Evolutionary conservation across 1,140 invertebrate species (phyloP).

Genomic region (Lutraria rhynchaena): DNA sequence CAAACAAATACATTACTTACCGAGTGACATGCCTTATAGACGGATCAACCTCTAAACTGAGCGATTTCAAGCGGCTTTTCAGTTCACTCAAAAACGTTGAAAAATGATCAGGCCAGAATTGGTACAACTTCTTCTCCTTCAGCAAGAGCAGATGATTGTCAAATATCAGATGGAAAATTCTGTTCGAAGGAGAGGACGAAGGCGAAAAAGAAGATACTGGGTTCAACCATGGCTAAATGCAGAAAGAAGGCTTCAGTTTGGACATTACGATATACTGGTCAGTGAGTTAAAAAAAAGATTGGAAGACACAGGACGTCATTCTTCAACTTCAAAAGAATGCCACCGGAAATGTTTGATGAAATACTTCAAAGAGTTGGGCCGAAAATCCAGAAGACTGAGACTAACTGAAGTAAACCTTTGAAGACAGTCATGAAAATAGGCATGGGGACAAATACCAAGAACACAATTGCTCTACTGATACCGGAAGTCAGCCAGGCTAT

Average conservation of each 20-base stretch:
- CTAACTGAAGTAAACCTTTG: constrained; percentile 65
- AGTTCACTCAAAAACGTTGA: too few species aligned
- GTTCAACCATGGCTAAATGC: background rate
- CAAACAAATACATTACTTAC: too few species aligned
- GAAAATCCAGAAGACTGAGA: constrained; percentile 25
- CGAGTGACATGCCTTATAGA: too few species aligned
- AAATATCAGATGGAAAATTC: background rate
- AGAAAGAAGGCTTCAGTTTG: constrained; percentile 4
- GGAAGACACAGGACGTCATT: too few species aligned
- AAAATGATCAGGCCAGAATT: too few species aligned
- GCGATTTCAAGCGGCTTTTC: too few species aligned
- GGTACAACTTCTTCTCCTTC: too few species aligned
- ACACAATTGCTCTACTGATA: too few species aligned
- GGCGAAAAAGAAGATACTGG: constrained; percentile 3
- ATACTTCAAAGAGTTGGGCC: constrained; percentile 22
- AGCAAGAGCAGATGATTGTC: background rate
- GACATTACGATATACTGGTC: constrained; percentile 3
- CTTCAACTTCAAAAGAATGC: constrained; percentile 33
- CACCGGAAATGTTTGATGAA: constrained; percentile 30
- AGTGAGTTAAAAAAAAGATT: constrained; percentile 8
- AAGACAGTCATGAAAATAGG: too few species aligned
- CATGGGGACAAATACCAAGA: too few species aligned
- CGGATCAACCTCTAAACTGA: too few species aligned
- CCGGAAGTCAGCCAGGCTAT: constrained; percentile 29
- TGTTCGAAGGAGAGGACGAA: background rate